Evolutionary conservation across 2,888 invertebrate genomes (phyloP).

Genomic region (Ditula angustiorana): DNA sequence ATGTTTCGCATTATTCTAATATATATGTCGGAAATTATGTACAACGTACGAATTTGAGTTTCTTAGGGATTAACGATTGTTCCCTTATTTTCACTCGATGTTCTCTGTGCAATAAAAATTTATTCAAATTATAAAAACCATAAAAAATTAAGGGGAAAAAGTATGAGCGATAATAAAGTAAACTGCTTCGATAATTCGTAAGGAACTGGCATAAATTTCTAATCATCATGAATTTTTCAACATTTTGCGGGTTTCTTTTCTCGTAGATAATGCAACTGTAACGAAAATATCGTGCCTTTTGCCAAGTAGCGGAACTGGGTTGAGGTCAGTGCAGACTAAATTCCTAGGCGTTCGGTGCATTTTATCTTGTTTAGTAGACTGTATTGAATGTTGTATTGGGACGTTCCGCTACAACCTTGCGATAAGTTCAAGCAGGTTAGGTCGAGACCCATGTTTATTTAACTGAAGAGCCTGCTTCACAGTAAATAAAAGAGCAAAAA

Average conservation of each 20-base stretch:
- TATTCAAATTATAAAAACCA: too few species aligned
- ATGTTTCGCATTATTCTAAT: slow-evolving; percentile 27
- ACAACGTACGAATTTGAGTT: slow-evolving; percentile 17
- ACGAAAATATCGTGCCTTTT: slow-evolving; percentile 39
- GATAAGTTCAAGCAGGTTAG: too few species aligned
- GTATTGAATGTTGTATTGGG: slow-evolving; percentile 9
- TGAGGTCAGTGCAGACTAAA: slow-evolving; percentile 49
- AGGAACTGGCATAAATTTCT: neutral
- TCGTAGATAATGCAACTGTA: slow-evolving; percentile 19
- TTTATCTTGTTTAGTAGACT: slow-evolving; percentile 18
- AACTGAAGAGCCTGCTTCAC: too few species aligned
- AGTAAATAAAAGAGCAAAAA: too few species aligned
- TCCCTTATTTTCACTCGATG: neutral
- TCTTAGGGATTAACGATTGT: neutral
- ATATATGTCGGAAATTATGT: slow-evolving; percentile 17
- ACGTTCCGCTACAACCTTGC: neutral
- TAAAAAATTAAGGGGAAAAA: too few species aligned
- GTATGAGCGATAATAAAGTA: neutral
- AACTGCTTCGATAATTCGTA: neutral
- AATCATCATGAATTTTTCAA: neutral
- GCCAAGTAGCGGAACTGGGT: slow-evolving; percentile 53
- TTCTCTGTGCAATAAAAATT: neutral
- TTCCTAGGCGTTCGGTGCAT: slow-evolving; percentile 29
- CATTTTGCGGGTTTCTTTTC: neutral
- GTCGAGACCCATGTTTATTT: too few species aligned